Base-by-base conservation (phyloP, 2,113 vertebrate species). In the Hucho hucho region DNA sequence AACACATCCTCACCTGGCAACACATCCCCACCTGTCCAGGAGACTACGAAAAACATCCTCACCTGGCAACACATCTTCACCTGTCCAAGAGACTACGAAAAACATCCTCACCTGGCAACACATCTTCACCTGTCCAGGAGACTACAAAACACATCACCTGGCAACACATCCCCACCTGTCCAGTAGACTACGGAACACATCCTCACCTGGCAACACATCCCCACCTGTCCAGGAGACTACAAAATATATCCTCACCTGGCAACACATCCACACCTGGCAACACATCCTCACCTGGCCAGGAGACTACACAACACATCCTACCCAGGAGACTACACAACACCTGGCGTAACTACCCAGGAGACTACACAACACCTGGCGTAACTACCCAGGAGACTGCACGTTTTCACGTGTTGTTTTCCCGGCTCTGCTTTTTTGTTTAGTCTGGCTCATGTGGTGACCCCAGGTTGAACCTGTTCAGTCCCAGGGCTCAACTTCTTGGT, bases 381-480 rank as follows among this genome's bases (percentile, higher is more conserved):
- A 28, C 26, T 3, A 3, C 26, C 3, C 14, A 1, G 46, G 22
- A 20, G n/a, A 22, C 61, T 1, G 6, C 6, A 4, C 1, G 32
- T 0, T 37, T 37, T 37, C 2, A 37, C 37, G 7, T 49, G 47
- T 81, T 73, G 73, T 83, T 79, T 65, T 22, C 72, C 82, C 81
- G n/a, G 32, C 66, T 28, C 49, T 16, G 49, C 25, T 26, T 70
- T 56, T 53, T 47, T 71, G 12, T 28, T 64, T 4, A 0, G 20
- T 1, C 28, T 86, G 71, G 43, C 84, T 85, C 69, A 24, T 28
- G 72, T 53, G 70, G 81, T 83, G 87, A 80, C 86, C 61, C 69
- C 24, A 4, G 75, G 69, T 69, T 87, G 86, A 89, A 85, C 25
- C 90, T 81, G 32, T 81, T 72, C 69, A 83, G 83, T 69, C 73